Evolutionary conservation across 1,140 invertebrate species (phyloP).

Genomic region (Heliothis virescens): DNA sequence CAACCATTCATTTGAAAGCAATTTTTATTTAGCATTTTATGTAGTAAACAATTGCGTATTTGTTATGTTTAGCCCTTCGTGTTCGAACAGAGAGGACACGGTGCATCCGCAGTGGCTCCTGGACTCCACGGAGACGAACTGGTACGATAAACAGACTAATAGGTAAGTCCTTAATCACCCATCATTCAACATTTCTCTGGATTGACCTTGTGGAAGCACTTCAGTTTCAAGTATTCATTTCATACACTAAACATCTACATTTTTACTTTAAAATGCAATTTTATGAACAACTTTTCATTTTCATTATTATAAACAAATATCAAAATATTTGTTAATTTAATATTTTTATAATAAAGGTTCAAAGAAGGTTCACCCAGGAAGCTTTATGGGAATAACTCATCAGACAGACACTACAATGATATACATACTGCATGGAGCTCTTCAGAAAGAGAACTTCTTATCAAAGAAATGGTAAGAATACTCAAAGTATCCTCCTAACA

Average conservation of each 20-base stretch:
- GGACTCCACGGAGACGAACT: constrained; percentile 86
- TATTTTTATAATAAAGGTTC: constrained; percentile 51
- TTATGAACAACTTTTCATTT: too few species aligned
- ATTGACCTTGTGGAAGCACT: not conserved
- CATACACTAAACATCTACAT: too few species aligned
- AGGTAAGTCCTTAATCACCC: constrained; percentile 59
- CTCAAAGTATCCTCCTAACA: not conserved
- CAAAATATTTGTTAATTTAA: not conserved
- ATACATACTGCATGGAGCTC: constrained; percentile 82
- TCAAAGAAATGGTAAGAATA: constrained; percentile 87
- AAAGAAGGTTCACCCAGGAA: constrained; percentile 68
- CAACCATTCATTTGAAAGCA: not conserved
- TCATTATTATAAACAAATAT: too few species aligned
- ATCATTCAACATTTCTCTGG: not conserved
- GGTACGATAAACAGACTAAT: constrained; percentile 78
- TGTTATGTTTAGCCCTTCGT: constrained; percentile 71
- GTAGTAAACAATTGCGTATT: not conserved
- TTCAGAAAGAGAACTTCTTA: constrained; percentile 87
- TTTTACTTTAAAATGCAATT: too few species aligned
- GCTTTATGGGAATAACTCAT: constrained; percentile 67
- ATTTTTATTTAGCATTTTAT: not conserved
- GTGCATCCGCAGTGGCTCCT: constrained; percentile 90
- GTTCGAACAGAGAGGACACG: constrained; percentile 87
- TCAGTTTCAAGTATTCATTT: not conserved
- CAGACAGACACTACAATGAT: constrained; percentile 52